A percentile compares a stretch with the other conserved stretches of the same genome.
phyloP scores from a whole-genome alignment of 2,888 invertebrate species.

The Azorinus chamasolen region DNA sequence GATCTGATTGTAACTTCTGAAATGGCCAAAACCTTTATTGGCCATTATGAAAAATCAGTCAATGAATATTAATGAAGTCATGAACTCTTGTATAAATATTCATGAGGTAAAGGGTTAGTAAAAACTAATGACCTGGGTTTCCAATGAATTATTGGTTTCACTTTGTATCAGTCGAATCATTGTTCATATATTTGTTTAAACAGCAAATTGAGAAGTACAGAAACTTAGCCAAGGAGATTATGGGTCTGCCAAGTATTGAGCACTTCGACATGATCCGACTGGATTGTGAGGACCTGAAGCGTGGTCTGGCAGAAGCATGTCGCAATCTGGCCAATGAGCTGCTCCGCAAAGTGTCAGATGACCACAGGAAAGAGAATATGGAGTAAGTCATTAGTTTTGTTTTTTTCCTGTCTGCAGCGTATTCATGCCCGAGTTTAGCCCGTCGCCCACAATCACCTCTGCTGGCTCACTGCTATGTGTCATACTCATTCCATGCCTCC shows the following conservation, averaged over 20 bases:
- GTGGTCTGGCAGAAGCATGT: constrained; percentile 84
- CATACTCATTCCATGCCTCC: too few species aligned
- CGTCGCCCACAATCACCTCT: too few species aligned
- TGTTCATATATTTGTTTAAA: constrained; percentile 26
- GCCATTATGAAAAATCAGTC: too few species aligned
- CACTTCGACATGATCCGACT: constrained; percentile 86
- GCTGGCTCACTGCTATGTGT: too few species aligned
- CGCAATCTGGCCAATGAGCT: constrained; percentile 83
- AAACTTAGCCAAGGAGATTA: constrained; percentile 83
- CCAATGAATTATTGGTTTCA: too few species aligned
- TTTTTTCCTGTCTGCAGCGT: not conserved
- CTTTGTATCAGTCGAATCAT: too few species aligned
- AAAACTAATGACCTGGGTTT: too few species aligned
- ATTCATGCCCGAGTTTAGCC: too few species aligned
- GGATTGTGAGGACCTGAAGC: constrained; percentile 86
- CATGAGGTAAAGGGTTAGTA: not conserved
- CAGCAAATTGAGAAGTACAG: constrained; percentile 85
- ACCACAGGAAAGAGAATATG: constrained; percentile 84
- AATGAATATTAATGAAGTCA: too few species aligned
- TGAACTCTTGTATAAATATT: too few species aligned
- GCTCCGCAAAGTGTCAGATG: constrained; percentile 84
- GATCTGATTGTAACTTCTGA: too few species aligned
- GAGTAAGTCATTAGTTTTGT: constrained; percentile 70
- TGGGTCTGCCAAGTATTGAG: constrained; percentile 85
- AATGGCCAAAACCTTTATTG: too few species aligned